Conservation (phyloP, 2,113 vertebrate species). For the Acanthochromis polyacanthus region DNA sequence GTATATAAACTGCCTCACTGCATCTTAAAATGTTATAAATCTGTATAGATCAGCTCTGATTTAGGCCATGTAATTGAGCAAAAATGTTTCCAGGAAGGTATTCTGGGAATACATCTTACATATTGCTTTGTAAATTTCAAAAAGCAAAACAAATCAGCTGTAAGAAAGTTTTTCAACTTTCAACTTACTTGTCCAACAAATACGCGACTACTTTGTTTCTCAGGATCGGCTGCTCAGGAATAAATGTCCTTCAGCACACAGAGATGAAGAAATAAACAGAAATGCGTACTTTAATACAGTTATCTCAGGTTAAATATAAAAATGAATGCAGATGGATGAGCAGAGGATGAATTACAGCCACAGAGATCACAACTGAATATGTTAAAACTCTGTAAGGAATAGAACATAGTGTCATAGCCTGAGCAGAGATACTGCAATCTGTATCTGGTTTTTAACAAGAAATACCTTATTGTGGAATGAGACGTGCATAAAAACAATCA, state of each 20-base stretch:
- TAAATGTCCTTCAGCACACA: conserved; percentile 78
- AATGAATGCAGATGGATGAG: too few relatives aligned
- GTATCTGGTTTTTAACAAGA: neutral
- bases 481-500: neutral
- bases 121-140: neutral
- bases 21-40: too few relatives aligned
- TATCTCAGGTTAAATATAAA: neutral
- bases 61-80: too few relatives aligned
- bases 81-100: too few relatives aligned
- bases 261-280: conserved; percentile 25
- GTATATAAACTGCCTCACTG: too few relatives aligned
- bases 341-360: too few relatives aligned
- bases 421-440: neutral
- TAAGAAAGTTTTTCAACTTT: neutral
- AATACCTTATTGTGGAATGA: neutral
- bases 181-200: conserved; percentile 78
- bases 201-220: conserved; percentile 66
- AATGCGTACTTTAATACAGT: neutral
- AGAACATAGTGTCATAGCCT: neutral
- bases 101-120: too few relatives aligned
- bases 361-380: too few relatives aligned
- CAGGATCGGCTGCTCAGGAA: conserved; percentile 70
- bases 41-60: too few relatives aligned
- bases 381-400: too few relatives aligned
- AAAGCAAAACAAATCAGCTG: neutral